These are phyloP conservation scores for Acholoe squamosa DNA, from an alignment of 2,888 invertebrate species.

Conservation along the genomic window DNA sequence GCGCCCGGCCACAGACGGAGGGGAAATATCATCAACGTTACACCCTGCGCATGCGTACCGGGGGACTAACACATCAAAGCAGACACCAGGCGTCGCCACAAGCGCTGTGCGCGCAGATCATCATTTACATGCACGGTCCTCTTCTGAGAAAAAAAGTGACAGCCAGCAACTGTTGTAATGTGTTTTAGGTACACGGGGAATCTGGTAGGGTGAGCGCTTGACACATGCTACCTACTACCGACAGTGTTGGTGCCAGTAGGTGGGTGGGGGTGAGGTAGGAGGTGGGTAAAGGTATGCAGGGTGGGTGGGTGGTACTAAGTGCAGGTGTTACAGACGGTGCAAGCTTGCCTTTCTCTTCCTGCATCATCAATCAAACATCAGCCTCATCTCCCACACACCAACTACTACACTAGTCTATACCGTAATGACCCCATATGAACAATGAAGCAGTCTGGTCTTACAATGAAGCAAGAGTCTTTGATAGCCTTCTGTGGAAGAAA, in stretches of 20 bases:
- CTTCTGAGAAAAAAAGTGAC: slow-evolving; percentile 49
- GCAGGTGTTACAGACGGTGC: slow-evolving; percentile 46
- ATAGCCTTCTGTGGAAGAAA: too few relatives aligned
- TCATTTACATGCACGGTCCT: slow-evolving; percentile 42
- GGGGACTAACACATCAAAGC: slow-evolving; percentile 50
- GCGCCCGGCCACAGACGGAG: neutral
- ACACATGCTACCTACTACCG: slow-evolving; percentile 26
- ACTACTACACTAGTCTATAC: neutral
- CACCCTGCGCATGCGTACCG: neutral
- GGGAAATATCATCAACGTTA: slow-evolving; percentile 36
- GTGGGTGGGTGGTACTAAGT: neutral
- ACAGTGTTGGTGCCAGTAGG: neutral
- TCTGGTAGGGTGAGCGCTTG: slow-evolving; percentile 22
- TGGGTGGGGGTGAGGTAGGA: neutral
- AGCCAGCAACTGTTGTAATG: slow-evolving; percentile 47
- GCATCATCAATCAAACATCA: slow-evolving; percentile 30
- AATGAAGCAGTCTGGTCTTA: too few relatives aligned
- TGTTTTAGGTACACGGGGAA: slow-evolving; percentile 36
- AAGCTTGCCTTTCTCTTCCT: neutral
- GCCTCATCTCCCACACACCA: neutral
- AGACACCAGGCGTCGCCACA: neutral
- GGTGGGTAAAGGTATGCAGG: neutral
- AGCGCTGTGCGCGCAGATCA: slow-evolving; percentile 13
- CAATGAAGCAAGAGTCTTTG: too few relatives aligned
- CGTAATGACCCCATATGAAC: too few relatives aligned